These are phyloP conservation scores for Drosophila emarginata DNA, from an alignment of 2,888 invertebrate species.

Conservation along the genomic window DNA sequence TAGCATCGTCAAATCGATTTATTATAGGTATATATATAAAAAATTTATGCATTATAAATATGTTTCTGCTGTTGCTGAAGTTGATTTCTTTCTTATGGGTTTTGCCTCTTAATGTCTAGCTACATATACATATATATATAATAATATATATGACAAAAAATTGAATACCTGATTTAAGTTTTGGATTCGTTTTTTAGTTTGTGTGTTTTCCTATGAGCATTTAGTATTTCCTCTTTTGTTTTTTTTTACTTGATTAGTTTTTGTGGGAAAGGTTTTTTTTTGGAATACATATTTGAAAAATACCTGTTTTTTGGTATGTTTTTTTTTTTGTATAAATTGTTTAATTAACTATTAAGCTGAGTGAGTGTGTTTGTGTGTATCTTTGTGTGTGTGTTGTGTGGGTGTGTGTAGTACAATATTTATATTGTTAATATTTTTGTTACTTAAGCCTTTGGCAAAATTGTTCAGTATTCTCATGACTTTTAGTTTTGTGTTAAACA, in stretches of 20 bases:
- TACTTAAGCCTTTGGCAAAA: conserved; percentile 76
- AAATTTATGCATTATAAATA: conserved; percentile 53
- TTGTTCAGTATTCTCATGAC: conserved; percentile 69
- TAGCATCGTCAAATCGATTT: conserved; percentile 52
- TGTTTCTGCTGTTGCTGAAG: conserved; percentile 29
- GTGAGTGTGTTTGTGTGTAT: conserved; percentile 32
- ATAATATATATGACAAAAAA: conserved; percentile 63
- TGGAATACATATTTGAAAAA: conserved; percentile 61
- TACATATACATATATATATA: conserved; percentile 29
- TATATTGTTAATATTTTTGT: conserved; percentile 51
- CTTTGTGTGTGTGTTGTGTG: conserved; percentile 38
- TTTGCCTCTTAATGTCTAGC: conserved; percentile 49
- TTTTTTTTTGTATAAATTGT: conserved; percentile 55
- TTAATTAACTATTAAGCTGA: conserved; percentile 62
- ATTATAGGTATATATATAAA: conserved; percentile 43
- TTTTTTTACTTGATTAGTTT: conserved; percentile 23
- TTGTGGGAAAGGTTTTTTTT: conserved; percentile 34
- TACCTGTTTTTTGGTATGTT: conserved; percentile 69
- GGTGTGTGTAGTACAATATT: conserved; percentile 31
- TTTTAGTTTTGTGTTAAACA: conserved; percentile 65
- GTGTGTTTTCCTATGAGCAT: conserved; percentile 64
- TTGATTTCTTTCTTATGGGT: conserved; percentile 20
- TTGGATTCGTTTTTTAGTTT: conserved; percentile 71
- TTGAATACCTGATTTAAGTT: conserved; percentile 75
- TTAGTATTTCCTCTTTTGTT: conserved; percentile 35